Percentiles rank a stretch among this genome's conserved stretches.
phyloP scores from a whole-genome alignment of 2,113 vertebrate genomes.

The Myotis lucifugus region DNA sequence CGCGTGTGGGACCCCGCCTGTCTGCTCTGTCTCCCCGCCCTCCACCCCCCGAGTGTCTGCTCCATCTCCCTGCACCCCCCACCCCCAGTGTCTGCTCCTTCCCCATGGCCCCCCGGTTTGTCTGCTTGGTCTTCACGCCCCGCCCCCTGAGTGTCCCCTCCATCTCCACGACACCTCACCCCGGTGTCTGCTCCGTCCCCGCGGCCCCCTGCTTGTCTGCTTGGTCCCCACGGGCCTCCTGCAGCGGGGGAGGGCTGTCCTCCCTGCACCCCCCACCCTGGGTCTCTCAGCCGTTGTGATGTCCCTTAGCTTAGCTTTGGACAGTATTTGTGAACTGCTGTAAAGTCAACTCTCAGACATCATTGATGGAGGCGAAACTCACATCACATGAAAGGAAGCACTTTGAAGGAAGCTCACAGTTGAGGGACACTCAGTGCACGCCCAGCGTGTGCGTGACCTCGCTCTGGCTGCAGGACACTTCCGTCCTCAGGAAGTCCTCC shows the following conservation, averaged over 20 bases:
- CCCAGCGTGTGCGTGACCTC: background rate
- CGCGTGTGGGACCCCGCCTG: too few relatives aligned
- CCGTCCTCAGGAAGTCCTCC: background rate
- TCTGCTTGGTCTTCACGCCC: background rate
- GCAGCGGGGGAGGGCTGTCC: background rate
- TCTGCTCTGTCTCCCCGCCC: too few relatives aligned
- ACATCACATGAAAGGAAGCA: background rate
- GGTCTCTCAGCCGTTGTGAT: background rate
- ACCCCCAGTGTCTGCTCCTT: too few relatives aligned
- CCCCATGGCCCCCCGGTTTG: too few relatives aligned
- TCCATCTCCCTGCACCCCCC: background rate
- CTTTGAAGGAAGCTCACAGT: rapidly evolving
- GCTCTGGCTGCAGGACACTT: background rate
- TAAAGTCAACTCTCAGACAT: background rate
- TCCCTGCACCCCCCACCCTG: background rate
- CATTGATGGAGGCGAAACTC: too few relatives aligned
- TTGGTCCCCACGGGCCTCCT: background rate
- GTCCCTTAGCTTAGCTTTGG: background rate
- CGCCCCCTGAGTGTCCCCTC: too few relatives aligned
- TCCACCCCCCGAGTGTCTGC: too few relatives aligned
- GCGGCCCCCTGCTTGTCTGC: background rate
- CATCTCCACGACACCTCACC: too few relatives aligned
- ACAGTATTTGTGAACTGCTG: background rate
- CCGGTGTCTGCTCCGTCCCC: too few relatives aligned
- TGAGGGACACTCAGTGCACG: too few relatives aligned